A percentile compares a stretch with the other conserved stretches of the same genome.
Evolutionary conservation across 2,888 invertebrate species (phyloP).

Genomic region (Aleiodes alternator): DNA sequence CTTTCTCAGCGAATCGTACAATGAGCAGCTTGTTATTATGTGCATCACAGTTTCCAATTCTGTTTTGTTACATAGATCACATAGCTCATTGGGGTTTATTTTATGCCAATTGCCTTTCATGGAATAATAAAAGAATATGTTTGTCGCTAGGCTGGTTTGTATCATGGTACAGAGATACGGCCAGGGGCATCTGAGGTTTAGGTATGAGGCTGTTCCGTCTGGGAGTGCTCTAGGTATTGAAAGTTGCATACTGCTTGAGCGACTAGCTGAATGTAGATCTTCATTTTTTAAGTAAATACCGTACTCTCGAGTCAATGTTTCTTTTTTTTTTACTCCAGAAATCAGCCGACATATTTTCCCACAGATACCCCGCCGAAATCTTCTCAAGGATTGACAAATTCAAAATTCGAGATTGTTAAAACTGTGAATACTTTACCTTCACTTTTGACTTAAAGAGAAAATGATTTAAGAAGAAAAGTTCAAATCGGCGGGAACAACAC

Average conservation of each 20-base stretch:
- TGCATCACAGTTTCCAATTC: conserved; percentile 1
- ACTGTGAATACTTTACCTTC: no score
- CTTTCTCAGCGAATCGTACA: neutral
- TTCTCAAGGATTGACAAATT: neutral
- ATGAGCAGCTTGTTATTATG: neutral
- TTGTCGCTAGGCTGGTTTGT: conserved; percentile 18
- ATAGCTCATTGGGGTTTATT: conserved; percentile 9
- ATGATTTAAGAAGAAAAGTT: no score
- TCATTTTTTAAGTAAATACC: neutral
- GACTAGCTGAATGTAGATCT: neutral
- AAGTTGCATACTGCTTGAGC: neutral
- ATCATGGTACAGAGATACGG: conserved; percentile 6
- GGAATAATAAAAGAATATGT: neutral
- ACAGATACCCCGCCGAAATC: neutral
- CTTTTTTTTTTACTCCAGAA: neutral
- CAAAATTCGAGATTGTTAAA: no score
- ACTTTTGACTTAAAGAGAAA: no score
- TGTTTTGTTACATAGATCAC: conserved; percentile 11
- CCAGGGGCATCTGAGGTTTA: conserved; percentile 6
- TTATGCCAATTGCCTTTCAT: conserved; percentile 8
- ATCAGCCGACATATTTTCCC: neutral
- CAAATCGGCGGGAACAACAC: no score
- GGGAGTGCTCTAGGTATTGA: neutral
- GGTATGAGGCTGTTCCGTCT: neutral
- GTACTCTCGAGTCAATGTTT: neutral